Evolutionary conservation across 2,113 vertebrate species (phyloP).

Genomic region (Bufo gargarizans): DNA sequence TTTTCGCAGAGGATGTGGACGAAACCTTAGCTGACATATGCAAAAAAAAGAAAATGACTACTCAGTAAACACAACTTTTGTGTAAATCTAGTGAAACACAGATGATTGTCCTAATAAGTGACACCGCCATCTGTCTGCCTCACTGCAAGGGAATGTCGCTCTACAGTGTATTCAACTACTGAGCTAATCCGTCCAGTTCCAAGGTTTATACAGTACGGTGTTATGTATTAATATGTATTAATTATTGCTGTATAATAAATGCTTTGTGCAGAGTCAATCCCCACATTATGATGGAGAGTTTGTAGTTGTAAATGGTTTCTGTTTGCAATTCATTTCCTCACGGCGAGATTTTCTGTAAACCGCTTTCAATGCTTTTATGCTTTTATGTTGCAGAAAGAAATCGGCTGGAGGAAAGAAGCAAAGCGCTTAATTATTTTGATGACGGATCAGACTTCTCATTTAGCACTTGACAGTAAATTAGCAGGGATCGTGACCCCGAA

Average conservation of each 20-base stretch:
- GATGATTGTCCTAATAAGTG: too few species aligned
- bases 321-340: background rate
- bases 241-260: background rate
- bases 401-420: constrained; percentile 93
- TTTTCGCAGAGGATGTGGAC: too few species aligned
- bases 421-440: constrained; percentile 92
- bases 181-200: background rate
- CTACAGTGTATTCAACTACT: too few species aligned
- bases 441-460: constrained; percentile 97
- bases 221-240: background rate
- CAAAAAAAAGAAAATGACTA: too few species aligned
- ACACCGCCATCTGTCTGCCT: too few species aligned
- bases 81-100: too few species aligned
- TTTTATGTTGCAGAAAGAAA: constrained; percentile 77
- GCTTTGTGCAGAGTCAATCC: background rate
- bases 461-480: constrained; percentile 94
- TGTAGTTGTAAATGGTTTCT: background rate
- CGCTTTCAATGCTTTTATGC: constrained; percentile 40
- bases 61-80: too few species aligned
- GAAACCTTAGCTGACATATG: too few species aligned
- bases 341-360: background rate
- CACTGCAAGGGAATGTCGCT: too few species aligned
- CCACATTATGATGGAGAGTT: background rate
- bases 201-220: background rate
- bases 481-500: constrained; percentile 92